Evolutionary conservation across 2,797 vertebrate genomes (phyloP), one percentile per base, ranked within the genome.

Genomic region (Chaetophractus vellerosus): DNA sequence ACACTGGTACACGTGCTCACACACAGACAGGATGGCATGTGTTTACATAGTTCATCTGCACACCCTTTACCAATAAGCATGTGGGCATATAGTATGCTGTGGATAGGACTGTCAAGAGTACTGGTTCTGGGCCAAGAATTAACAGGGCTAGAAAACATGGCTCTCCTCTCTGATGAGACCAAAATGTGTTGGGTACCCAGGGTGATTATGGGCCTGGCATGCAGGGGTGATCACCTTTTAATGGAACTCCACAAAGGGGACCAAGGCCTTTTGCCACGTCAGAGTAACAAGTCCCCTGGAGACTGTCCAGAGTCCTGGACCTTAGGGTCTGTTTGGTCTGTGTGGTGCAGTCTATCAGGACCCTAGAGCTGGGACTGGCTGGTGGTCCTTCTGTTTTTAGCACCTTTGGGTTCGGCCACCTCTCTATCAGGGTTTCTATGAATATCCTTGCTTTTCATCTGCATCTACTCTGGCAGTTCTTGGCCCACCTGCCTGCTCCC

Each of bases 181-280:
- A 52, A 88, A 50, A 76, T 18, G 11, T 93, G 91, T 81, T 36
- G 69, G 6, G n/a, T 92, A 75, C 23, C 14, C 52, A 79, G n/a
- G 18, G 16, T 93, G 80, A 64, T 61, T n/a, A 24, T 75, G 31
- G 41, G 76, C 68, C 63, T 94, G 28, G 26, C 64, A 89, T 55
- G n/a, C 16, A 84, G 31, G 31, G 16, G n/a, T 89, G 52, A 92
- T 11, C 88, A 57, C 38, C 52, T 93, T 91, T 90, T 92, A 91
- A 16, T 69, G 38, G 61, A 78, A 8, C 87, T 82, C 59, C 23
- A 61, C 21, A 45, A 91, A 82, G 69, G 19, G 12, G 45, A 41
- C 48, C 23, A 69, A 84, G 50, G 28, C 14, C 45, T 87, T 93
- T 91, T 87, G 55, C 33, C n/a, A 41, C 38, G 59, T 84, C 41